Conservation (phyloP, 2,888 invertebrate genomes). For the Bhutanitis thaidina region DNA sequence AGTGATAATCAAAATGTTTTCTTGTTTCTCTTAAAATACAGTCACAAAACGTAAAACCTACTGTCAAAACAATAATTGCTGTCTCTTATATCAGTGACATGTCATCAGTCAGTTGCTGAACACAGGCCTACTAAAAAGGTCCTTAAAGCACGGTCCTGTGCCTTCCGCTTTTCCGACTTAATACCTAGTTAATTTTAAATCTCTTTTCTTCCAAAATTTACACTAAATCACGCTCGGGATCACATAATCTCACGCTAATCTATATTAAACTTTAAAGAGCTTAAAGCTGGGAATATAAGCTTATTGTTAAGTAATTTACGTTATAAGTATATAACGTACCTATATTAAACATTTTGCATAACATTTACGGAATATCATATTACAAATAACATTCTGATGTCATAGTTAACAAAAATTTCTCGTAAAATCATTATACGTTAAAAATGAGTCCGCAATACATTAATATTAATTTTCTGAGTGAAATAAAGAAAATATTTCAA, state of each 20-base stretch:
- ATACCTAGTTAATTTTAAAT: too few relatives aligned
- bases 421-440: conserved; percentile 1
- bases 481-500: conserved; percentile 13
- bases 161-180: too few relatives aligned
- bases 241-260: conserved; percentile 15
- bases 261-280: conserved; percentile 15
- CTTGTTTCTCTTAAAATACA: too few relatives aligned
- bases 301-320: conserved; percentile 6
- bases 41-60: too few relatives aligned
- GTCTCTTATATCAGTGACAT: too few relatives aligned
- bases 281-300: conserved; percentile 11
- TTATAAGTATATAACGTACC: neutral
- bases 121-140: too few relatives aligned
- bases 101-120: too few relatives aligned
- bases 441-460: neutral
- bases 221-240: conserved; percentile 12
- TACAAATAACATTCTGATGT: neutral
- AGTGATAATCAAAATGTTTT: too few relatives aligned
- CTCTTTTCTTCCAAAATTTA: conserved; percentile 9
- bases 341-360: neutral
- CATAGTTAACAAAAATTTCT: neutral
- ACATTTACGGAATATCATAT: too few relatives aligned
- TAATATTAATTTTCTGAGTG: conserved; percentile 2
- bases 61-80: too few relatives aligned
- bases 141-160: too few relatives aligned